Base-by-base conservation (phyloP, 2,113 vertebrate species). In the Mormyrus iriodes region DNA sequence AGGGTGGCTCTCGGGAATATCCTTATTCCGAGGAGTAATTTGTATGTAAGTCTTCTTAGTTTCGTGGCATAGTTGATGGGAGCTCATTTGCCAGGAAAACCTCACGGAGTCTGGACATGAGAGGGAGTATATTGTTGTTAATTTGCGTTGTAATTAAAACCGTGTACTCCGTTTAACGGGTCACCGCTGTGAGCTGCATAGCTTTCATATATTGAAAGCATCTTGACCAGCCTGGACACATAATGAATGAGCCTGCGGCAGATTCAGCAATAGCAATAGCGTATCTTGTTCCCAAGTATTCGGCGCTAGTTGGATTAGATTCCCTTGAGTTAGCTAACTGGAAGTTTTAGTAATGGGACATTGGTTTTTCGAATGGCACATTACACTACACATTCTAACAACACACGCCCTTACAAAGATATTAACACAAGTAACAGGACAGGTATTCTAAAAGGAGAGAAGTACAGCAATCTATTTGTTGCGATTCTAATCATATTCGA, bases 121-220 rank as follows among this genome's bases (percentile, higher is more conserved):
- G 95, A 94, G 89, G 94, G 93, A 90, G 96, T 93, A 94, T 96
- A 96, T 91, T 95, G 95, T 94, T 96, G 96, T 94, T 96, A 96
- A 95, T 92, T 96, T 91, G 95, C 95, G 96, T 96, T 96, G 93
- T 97, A 96, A 94, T 95, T 93, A 93, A 96, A 97, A 95, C 95
- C 96, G 93, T 96, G 96, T 95, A 96, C 95, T 96, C 96, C 96
- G 95, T 96, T 96, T 94, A 97, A 97, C 91, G 95, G 95, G 93
- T 96, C 96, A 95, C 96, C 95, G 94, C 95, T 95, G 94, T 96
- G 96, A 96, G 96, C 96, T 93, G 96, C 96, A 94, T 96, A 96
- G 93, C 95, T 97, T 96, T 97, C 96, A 96, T 96, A 97, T 95
- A 96, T 96, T 95, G 96, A 97, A 94, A 96, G 95, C 95, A 97